Evolutionary conservation across 2,113 vertebrate species (phyloP).

Genomic region (Cricetomys ansorgei): DNA sequence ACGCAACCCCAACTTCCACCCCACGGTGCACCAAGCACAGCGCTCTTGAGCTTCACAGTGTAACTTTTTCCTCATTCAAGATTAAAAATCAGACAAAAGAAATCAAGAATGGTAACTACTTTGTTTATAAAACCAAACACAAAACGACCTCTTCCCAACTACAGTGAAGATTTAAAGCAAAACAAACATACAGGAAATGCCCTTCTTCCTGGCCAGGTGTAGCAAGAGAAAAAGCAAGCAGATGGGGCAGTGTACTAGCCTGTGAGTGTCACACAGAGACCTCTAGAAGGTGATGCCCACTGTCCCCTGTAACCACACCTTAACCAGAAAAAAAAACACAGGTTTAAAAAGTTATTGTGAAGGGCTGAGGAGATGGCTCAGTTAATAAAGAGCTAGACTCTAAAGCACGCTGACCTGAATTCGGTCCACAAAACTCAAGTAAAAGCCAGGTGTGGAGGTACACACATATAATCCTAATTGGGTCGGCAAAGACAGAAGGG

Average conservation of each 20-base stretch:
- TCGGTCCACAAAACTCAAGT: not conserved
- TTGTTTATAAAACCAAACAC: not conserved
- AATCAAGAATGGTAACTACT: not conserved
- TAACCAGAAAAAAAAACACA: not conserved
- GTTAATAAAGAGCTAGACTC: not conserved
- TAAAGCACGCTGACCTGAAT: not conserved
- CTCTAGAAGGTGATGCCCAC: not conserved
- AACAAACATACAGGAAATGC: not conserved
- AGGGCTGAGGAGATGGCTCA: not conserved
- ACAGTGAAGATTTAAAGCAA: not conserved
- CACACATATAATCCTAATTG: not conserved
- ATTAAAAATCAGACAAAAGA: not conserved
- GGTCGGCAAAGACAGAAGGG: not conserved
- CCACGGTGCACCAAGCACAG: not conserved
- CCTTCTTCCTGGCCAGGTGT: not conserved
- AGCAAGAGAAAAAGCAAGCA: too few species aligned
- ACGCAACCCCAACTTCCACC: not conserved
- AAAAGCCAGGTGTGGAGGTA: not conserved
- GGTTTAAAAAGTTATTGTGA: not conserved
- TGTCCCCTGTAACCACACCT: not conserved
- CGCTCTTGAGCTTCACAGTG: not conserved
- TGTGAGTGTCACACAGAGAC: not conserved
- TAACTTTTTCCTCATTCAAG: not conserved
- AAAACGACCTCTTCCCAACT: slow-evolving; percentile 15
- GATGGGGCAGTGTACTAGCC: too few species aligned